phyloP scores from a whole-genome alignment of 2,888 invertebrate species.

The Mechanitis messenoides region DNA sequence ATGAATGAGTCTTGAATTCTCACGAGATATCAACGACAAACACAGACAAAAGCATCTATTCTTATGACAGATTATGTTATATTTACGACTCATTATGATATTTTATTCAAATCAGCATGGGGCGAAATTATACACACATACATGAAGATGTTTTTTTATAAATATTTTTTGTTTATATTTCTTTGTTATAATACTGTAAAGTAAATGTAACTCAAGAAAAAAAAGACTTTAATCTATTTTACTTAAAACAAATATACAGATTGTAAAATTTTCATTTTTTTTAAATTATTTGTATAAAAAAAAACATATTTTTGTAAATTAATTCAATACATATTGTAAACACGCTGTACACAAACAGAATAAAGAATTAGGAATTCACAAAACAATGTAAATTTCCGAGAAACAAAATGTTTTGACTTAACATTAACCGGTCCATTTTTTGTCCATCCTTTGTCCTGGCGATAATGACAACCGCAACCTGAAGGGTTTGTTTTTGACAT shows the following conservation, averaged over 20 bases:
- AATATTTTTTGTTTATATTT: background rate
- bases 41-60: constrained; percentile 40
- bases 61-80: constrained; percentile 57
- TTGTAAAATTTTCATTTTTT: no score
- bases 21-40: constrained; percentile 45
- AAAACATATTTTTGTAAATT: background rate
- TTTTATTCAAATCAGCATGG: constrained; percentile 45
- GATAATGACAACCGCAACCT: constrained; percentile 43
- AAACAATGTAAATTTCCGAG: constrained; percentile 52
- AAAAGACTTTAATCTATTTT: background rate
- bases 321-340: constrained; percentile 11
- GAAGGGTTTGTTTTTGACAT: constrained; percentile 35
- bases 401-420: constrained; percentile 56
- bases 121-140: constrained; percentile 42
- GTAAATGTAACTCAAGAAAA: no score
- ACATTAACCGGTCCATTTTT: constrained; percentile 39
- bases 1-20: constrained; percentile 26
- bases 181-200: no score
- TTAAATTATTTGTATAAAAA: background rate
- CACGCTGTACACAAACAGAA: constrained; percentile 43
- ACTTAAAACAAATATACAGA: background rate
- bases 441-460: constrained; percentile 41
- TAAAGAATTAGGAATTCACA: constrained; percentile 41
- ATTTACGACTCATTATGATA: constrained; percentile 59
- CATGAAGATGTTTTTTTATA: constrained; percentile 34